Percentiles rank a stretch among this genome's conserved stretches.
These are phyloP conservation scores for Dastarcus helophoroides DNA, from an alignment of 2,888 invertebrate species.

Conservation along the genomic window DNA sequence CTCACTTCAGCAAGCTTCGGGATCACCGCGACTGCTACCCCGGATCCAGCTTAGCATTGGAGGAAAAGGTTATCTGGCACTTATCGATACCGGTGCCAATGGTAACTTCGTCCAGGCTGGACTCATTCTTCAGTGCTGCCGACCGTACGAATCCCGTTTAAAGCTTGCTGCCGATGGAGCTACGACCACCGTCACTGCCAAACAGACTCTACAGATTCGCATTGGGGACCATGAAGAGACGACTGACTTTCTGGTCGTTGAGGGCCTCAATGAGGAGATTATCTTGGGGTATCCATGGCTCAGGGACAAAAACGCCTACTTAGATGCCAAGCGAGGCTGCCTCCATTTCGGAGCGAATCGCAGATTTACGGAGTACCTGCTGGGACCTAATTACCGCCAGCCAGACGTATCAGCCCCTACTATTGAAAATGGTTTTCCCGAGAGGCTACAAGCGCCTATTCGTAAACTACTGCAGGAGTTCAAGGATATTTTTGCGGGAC, in stretches of 20 bases:
- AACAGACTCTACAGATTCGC: background rate
- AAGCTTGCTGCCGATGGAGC: background rate
- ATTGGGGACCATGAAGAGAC: background rate
- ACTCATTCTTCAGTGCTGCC: no score
- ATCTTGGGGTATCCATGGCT: background rate
- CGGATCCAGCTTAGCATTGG: background rate
- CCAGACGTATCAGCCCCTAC: background rate
- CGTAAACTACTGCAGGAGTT: no score
- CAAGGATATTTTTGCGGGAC: constrained; percentile 7
- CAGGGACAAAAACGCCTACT: background rate
- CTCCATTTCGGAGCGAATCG: background rate
- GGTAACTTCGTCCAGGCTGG: no score
- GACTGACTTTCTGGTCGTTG: background rate
- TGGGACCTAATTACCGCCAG: background rate
- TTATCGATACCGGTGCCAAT: background rate
- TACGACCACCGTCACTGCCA: background rate
- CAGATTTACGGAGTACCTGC: background rate
- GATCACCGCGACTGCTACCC: no score
- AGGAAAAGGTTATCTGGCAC: background rate
- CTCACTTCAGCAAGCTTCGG: no score
- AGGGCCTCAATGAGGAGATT: background rate
- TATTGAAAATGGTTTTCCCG: no score
- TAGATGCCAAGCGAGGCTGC: background rate
- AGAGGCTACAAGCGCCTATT: no score
- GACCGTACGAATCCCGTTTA: no score